Base-by-base conservation (phyloP, 2,113 vertebrate genomes). In the Myodes glareolus region DNA sequence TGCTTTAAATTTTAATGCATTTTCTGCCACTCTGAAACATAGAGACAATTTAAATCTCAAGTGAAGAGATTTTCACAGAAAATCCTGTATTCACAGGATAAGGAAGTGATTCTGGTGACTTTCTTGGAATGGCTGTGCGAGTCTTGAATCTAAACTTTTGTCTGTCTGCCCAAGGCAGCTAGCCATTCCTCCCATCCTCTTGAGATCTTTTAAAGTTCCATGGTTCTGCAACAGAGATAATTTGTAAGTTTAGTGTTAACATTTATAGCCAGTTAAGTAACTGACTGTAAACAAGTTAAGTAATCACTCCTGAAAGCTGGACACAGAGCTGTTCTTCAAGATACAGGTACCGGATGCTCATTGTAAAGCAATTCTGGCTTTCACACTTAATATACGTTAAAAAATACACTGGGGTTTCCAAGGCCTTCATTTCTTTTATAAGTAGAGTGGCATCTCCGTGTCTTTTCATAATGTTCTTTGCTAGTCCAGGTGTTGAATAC, bases 301-400 rank as follows among this genome's bases (percentile, higher is more conserved):
- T 77, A 82, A 87, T 84, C 61, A 95, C 13, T 11, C 13, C 81
- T 76, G 50, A 42, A 72, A 93, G n/a, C 39, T 90, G 36, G 77
- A 55, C 17, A 4, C 65, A 70, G 63, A 47, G 42, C 21, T 33
- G 50, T 50, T n/a, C 65, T 88, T 52, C 58, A 68, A 47, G 63
- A 68, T 33, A 29, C 42, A 68, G 61, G 42, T 23, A 61, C 1
- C 80, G 11, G 5, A 50, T 75, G n/a, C 36, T 73, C 73, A 14
- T 52, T 96, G 87, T 81, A 10, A 86, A 92, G 52, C 75, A 73
- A 21, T n/a, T 76, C 90, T 27, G 21, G 68, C 19, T 87, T 90
- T 87, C 31, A 92, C 36, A 93, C n/a, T 94, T 92, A 70, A 77
- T 88, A 47, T 78, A 90, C 27, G 8, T 92, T 52, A 93, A 96